phyloP scores from a whole-genome alignment of 2,888 invertebrate species.

The Apotomis capreana region DNA sequence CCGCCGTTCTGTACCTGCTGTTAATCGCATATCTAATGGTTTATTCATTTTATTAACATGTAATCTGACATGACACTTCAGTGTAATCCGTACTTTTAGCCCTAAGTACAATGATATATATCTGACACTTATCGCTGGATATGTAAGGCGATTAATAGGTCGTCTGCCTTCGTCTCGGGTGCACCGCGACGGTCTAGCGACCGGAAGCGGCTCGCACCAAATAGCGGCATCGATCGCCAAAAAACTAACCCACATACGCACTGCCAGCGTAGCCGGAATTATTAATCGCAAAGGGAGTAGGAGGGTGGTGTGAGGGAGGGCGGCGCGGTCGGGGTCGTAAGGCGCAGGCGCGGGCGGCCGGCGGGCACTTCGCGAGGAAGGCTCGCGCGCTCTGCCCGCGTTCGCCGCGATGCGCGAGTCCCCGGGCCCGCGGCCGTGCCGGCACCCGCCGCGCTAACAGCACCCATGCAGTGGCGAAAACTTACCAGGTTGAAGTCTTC shows the following conservation, averaged over 20 bases:
- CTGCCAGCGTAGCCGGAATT: conserved; percentile 83
- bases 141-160: conserved; percentile 68
- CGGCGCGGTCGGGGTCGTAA: conserved; percentile 43
- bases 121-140: conserved; percentile 53
- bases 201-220: conserved; percentile 75
- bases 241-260: conserved; percentile 84
- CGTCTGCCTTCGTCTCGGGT: conserved; percentile 66
- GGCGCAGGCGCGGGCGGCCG: conserved; percentile 49
- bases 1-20: background rate
- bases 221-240: conserved; percentile 83
- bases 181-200: conserved; percentile 65
- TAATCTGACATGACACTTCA: conserved; percentile 8
- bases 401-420: conserved; percentile 77
- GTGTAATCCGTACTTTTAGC: conserved; percentile 12
- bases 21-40: background rate
- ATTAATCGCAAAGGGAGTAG: conserved; percentile 78
- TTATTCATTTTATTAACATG: background rate
- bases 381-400: conserved; percentile 81
- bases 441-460: conserved; percentile 85
- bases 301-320: conserved; percentile 60
- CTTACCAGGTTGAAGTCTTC: conserved; percentile 90
- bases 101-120: conserved; percentile 7
- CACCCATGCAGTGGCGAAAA: conserved; percentile 93
- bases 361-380: conserved; percentile 79
- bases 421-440: conserved; percentile 78